Conservation (phyloP, 2,888 invertebrate genomes). For the Drosophila heteroneura region DNA sequence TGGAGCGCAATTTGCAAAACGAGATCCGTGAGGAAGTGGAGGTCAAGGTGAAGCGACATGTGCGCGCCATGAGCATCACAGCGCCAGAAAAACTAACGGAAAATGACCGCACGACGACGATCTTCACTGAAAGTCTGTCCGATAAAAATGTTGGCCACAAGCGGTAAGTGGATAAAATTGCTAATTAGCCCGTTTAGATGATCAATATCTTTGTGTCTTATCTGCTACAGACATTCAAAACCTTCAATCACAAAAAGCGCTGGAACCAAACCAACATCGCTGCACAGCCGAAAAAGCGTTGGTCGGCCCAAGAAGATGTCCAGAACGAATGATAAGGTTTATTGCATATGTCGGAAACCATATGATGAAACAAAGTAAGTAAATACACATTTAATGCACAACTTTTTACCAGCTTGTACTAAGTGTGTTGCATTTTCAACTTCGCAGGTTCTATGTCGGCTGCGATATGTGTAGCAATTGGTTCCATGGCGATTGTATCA, state of each 20-base stretch:
- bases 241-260: slow-evolving; percentile 25
- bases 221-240: slow-evolving; percentile 24
- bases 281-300: slow-evolving; percentile 47
- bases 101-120: slow-evolving; percentile 45
- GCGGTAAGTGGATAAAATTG: slow-evolving; percentile 34
- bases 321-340: slow-evolving; percentile 91
- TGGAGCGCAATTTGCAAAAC: slow-evolving; percentile 95
- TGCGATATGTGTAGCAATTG: slow-evolving; percentile 99
- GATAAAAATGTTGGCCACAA: slow-evolving; percentile 62
- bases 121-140: slow-evolving; percentile 44
- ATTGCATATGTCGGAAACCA: slow-evolving; percentile 96
- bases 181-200: neutral
- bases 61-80: slow-evolving; percentile 72
- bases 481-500: slow-evolving; percentile 99
- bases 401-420: neutral
- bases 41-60: slow-evolving; percentile 79
- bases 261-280: slow-evolving; percentile 41
- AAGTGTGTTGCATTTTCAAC: neutral
- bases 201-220: neutral
- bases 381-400: neutral
- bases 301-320: slow-evolving; percentile 66
- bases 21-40: slow-evolving; percentile 94
- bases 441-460: slow-evolving; percentile 95
- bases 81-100: slow-evolving; percentile 70
- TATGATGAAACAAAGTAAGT: slow-evolving; percentile 96